Percentiles rank a stretch among this genome's conserved stretches.
These are phyloP conservation scores for Phainopepla nitens DNA, from an alignment of 2,113 vertebrate genomes.

Conservation along the genomic window DNA sequence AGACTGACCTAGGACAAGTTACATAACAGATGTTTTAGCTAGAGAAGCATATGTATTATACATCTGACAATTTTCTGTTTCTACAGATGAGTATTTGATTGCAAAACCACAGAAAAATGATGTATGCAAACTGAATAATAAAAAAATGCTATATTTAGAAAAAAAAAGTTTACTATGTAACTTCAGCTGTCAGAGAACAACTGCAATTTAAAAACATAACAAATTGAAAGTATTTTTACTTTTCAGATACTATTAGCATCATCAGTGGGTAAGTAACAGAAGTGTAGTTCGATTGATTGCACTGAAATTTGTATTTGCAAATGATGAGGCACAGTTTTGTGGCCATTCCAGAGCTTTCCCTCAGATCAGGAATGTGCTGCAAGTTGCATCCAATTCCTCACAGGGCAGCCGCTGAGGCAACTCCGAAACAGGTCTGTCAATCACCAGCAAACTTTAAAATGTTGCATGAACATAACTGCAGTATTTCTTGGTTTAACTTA, in stretches of 20 bases:
- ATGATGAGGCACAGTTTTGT: fast-evolving
- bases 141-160: neutral
- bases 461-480: neutral
- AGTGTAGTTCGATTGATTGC: neutral
- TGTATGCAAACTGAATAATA: neutral
- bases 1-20: neutral
- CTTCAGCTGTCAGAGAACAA: neutral
- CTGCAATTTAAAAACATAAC: neutral
- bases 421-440: neutral
- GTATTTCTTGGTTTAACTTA: neutral
- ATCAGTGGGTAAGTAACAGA: neutral
- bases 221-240: neutral
- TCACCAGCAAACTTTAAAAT: neutral
- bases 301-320: neutral
- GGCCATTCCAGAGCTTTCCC: neutral
- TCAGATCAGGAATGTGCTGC: fast-evolving
- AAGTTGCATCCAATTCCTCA: fast-evolving
- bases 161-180: neutral
- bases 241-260: neutral
- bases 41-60: neutral
- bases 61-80: neutral
- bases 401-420: neutral
- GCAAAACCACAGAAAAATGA: neutral
- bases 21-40: neutral
- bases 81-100: neutral